Percentiles rank a stretch among this genome's conserved stretches.
Conservation (phyloP, 37 sponge, comb jelly and placozoan species). For the Tethya wilhelma region DNA sequence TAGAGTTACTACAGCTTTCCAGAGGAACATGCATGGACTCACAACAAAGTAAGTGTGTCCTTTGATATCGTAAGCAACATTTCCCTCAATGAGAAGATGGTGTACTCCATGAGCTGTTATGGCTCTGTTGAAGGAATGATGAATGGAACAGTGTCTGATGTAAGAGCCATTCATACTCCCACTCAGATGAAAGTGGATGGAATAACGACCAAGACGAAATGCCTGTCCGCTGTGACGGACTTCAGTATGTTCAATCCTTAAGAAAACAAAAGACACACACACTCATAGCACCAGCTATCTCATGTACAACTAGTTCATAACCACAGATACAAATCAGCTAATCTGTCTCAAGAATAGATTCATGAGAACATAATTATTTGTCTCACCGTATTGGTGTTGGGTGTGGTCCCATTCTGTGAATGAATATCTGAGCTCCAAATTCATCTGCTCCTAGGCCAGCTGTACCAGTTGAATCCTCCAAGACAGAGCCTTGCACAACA, state of each 20-base stretch:
- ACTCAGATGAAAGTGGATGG: constrained; percentile 92
- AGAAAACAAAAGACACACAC: not conserved
- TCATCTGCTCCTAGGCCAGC: constrained; percentile 66
- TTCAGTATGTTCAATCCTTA: constrained; percentile 81
- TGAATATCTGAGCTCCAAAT: constrained; percentile 83
- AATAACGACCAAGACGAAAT: constrained; percentile 91
- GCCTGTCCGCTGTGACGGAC: constrained; percentile 82
- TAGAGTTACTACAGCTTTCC: not conserved
- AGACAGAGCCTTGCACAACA: constrained; percentile 68
- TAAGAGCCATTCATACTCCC: constrained; percentile 85
- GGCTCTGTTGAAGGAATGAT: constrained; percentile 90
- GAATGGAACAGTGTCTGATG: constrained; percentile 81
- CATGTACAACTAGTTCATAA: not conserved
- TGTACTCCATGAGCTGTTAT: constrained; percentile 90
- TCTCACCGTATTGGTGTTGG: constrained; percentile 76
- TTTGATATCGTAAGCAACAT: constrained; percentile 91
- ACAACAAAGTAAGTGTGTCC: constrained; percentile 93
- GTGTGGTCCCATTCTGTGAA: constrained; percentile 77
- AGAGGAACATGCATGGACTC: constrained; percentile 20
- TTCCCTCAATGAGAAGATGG: constrained; percentile 82
- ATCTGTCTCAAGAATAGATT: no score
- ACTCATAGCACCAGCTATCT: no score
- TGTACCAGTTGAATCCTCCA: constrained; percentile 10
- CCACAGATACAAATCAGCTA: no score
- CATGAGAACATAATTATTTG: not conserved